phyloP scores from a whole-genome alignment of 2,113 vertebrate species.

The Illadopsis cleaveri region DNA sequence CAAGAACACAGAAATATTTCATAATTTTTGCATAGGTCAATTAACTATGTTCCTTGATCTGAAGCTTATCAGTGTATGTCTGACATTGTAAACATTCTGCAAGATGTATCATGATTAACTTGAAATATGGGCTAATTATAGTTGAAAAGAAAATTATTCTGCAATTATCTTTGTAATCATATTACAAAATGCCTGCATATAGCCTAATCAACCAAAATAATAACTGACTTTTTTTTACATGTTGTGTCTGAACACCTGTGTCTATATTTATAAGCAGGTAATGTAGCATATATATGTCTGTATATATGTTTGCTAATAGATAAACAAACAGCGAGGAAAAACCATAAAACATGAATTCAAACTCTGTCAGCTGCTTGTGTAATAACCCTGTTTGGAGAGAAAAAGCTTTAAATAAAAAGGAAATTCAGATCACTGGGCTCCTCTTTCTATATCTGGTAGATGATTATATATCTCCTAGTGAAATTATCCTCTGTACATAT shows the following conservation, averaged over 20 bases:
- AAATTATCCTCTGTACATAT: neutral
- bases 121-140: conserved; percentile 31
- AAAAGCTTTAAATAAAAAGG: neutral
- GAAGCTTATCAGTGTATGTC: neutral
- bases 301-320: neutral
- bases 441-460: neutral
- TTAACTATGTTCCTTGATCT: neutral
- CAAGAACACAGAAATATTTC: neutral
- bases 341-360: neutral
- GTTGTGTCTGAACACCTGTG: neutral
- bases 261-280: neutral
- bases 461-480: neutral
- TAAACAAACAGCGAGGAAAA: neutral
- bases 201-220: neutral
- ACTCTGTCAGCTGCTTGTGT: neutral
- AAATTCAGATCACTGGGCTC: neutral
- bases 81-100: neutral
- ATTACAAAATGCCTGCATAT: neutral
- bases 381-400: neutral
- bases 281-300: neutral
- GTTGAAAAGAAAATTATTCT: conserved; percentile 33
- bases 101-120: conserved; percentile 5
- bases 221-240: neutral
- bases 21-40: neutral
- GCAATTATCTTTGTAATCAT: conserved; percentile 27